These are phyloP conservation scores for Vulpes lagopus DNA, from an alignment of 2,113 vertebrate species.

Conservation along the genomic window DNA sequence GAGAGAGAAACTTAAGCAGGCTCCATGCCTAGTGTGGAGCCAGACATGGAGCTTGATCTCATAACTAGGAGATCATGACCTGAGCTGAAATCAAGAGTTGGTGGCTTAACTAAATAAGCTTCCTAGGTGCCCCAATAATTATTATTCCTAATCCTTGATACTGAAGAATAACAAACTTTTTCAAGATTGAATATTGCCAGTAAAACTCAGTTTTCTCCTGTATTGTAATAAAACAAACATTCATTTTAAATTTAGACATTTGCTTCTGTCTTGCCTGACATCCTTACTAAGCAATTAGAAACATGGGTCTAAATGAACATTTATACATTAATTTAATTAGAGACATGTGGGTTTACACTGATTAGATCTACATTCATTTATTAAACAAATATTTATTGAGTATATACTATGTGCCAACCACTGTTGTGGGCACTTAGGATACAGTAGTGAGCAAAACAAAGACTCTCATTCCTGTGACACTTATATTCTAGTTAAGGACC, in stretches of 20 bases:
- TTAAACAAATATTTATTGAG: slow-evolving; percentile 24
- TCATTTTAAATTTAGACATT: slow-evolving; percentile 55
- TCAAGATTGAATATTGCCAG: neutral
- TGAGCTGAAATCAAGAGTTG: neutral
- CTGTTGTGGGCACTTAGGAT: neutral
- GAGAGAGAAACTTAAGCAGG: neutral
- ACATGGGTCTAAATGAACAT: neutral
- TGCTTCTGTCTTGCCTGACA: neutral
- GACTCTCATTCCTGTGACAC: neutral
- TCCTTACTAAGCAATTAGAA: slow-evolving; percentile 21
- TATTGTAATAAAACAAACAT: neutral
- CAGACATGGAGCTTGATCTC: neutral
- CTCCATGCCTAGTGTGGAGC: neutral
- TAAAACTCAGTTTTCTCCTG: neutral
- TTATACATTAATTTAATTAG: slow-evolving; percentile 33
- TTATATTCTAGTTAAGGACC: neutral
- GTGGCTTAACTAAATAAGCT: neutral
- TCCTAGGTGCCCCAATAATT: neutral
- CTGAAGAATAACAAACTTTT: neutral
- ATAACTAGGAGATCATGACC: neutral
- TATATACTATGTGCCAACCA: neutral
- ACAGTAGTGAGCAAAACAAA: neutral
- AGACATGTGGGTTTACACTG: neutral
- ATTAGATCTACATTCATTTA: neutral
- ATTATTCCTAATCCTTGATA: neutral